These are phyloP conservation scores for Blastobasis lacticolella DNA, from an alignment of 2,888 invertebrate species.

Conservation along the genomic window DNA sequence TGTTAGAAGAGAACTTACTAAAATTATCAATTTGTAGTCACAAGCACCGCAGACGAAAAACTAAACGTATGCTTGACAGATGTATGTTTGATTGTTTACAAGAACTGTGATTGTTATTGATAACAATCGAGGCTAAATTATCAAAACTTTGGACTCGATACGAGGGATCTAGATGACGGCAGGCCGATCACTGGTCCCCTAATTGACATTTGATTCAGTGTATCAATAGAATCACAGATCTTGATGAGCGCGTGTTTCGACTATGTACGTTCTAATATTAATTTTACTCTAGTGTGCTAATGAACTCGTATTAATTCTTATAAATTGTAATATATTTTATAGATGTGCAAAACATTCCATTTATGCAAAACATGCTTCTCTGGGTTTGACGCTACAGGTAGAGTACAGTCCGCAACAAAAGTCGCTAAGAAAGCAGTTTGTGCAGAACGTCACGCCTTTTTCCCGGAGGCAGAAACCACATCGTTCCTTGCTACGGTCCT, in stretches of 20 bases:
- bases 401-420: no score
- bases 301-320: conserved; percentile 67
- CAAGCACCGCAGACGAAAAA: conserved; percentile 27
- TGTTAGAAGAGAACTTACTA: no score
- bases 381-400: conserved; percentile 21
- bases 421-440: no score
- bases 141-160: no score
- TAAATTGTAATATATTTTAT: conserved; percentile 67
- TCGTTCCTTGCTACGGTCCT: no score
- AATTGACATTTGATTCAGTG: conserved; percentile 9
- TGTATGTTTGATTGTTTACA: conserved; percentile 24
- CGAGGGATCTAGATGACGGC: conserved; percentile 15
- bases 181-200: conserved; percentile 11
- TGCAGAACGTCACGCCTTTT: no score
- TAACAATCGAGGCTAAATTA: not conserved
- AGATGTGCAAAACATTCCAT: conserved; percentile 59
- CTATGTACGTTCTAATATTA: conserved; percentile 56
- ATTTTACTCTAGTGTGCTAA: conserved; percentile 71
- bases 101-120: conserved; percentile 31
- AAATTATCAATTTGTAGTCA: conserved; percentile 27
- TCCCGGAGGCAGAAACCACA: no score
- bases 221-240: conserved; percentile 43
- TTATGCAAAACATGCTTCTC: conserved; percentile 65
- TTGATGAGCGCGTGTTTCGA: conserved; percentile 35
- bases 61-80: conserved; percentile 21